Evolutionary conservation across 1,140 invertebrate genomes (phyloP), one percentile per base, ranked within the genome.

Genomic region (Cyclina sinensis): DNA sequence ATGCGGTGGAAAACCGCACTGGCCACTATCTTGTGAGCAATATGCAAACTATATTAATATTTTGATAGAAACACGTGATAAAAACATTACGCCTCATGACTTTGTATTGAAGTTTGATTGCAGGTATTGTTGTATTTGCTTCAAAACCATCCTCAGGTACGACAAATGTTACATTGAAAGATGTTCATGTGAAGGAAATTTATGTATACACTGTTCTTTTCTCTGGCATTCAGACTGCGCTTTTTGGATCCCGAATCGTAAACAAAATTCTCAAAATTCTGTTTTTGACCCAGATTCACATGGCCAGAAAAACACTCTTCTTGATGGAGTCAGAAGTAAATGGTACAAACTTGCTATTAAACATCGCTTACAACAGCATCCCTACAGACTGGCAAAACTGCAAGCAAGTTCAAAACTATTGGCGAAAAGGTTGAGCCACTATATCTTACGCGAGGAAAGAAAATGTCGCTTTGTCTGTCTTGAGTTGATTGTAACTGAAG

Each of bases 1-100:
- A 11, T 94, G 93, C 59, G 46, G 89, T 1, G 62, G 88, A 18
- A 62, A 35, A 16, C 39, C 91, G 7, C 93, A 94, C 59, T 94
- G 91, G 91, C 93, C 93, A 4, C 88, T 89, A 0, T 30, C 88
- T 24, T 94, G 93, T 86, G 76, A 88, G 5, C 54, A 86, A 9
- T 83, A 74, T 74, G 11, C 27, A 48, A 7, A 74, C 0, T 74
- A 74, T 74, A 16, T 74, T 48, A 3, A 48, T 1, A 74, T 48
- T 24, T 51, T 74, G 12, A 24, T 74, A 74, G 70, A 74, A 46
- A 48, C 70, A 0, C 39, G 39, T 48, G 70, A 74, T 21, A 51
- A 48, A 48, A 35, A 74, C 39, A 74, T 48, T 14, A 48, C 21
- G 9, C 70, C 70, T 27, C 18, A 74, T 21, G 43, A 46, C 14